Evolutionary conservation across 92 coral and sea anemone species (phyloP).

Genomic region (Palythoa grandiflora): DNA sequence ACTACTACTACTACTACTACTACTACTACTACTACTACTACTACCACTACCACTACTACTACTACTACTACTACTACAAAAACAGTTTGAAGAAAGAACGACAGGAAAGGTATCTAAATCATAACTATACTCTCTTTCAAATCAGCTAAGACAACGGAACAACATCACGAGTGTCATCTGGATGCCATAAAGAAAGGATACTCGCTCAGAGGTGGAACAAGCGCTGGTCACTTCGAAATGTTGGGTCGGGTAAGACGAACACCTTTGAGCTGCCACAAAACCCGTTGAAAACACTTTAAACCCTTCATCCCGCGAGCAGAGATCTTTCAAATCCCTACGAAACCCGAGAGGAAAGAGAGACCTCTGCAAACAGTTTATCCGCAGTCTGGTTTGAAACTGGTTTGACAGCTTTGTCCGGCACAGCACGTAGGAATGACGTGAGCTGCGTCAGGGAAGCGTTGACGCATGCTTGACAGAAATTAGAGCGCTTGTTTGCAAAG

Average conservation of each 20-base stretch:
- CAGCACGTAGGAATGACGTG: no score
- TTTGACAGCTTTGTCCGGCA: no score
- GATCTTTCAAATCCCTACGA: no score
- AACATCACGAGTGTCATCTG: slow-evolving; percentile 11
- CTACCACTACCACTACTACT: not conserved
- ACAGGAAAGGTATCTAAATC: no score
- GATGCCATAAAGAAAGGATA: slow-evolving; percentile 17
- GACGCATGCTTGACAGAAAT: no score
- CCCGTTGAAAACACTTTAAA: not conserved
- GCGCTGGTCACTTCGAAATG: slow-evolving; percentile 36
- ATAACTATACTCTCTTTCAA: not conserved
- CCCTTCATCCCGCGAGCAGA: not conserved
- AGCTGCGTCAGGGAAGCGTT: no score
- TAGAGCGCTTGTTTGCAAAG: no score
- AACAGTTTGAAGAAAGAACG: no score
- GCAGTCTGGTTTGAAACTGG: no score
- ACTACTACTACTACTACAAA: not conserved
- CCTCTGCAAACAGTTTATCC: no score
- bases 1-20: not conserved
- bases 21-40: not conserved
- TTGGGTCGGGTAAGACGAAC: not conserved
- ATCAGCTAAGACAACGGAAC: not conserved
- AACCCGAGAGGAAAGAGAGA: no score
- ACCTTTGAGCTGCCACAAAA: no score
- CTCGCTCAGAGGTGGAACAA: slow-evolving; percentile 35